Conservation (phyloP, 2,888 invertebrate species). For the Luperina testacea region DNA sequence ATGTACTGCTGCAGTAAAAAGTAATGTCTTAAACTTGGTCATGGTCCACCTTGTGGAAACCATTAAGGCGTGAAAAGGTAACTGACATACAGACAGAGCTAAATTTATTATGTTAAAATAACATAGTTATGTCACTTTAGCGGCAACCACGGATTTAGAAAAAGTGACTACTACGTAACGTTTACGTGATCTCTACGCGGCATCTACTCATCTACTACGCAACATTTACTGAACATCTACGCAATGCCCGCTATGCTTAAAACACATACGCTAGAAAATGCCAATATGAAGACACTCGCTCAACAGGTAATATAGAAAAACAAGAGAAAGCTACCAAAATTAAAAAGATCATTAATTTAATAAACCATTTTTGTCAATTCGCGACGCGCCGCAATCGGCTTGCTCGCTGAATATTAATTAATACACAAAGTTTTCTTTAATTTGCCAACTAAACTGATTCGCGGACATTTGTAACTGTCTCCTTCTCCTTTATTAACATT, state of each 20-base stretch:
- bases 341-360: constrained; percentile 12
- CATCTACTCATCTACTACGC: neutral
- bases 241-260: neutral
- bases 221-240: neutral
- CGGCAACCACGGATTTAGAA: neutral
- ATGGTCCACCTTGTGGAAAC: neutral
- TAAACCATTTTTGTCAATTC: constrained; percentile 20
- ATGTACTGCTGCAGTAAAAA: neutral
- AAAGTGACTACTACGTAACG: neutral
- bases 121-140: neutral
- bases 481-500: constrained; percentile 33
- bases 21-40: neutral
- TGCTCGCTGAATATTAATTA: constrained; percentile 54
- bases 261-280: neutral
- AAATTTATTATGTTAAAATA: neutral
- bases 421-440: constrained; percentile 55
- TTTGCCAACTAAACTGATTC: constrained; percentile 47
- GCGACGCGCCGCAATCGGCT: neutral
- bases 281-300: too few species aligned
- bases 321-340: neutral
- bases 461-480: constrained; percentile 45
- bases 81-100: neutral
- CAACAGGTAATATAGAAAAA: neutral
- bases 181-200: neutral
- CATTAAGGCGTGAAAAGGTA: neutral